phyloP scores from a whole-genome alignment of 2,888 invertebrate genomes.

The Troides helena region DNA sequence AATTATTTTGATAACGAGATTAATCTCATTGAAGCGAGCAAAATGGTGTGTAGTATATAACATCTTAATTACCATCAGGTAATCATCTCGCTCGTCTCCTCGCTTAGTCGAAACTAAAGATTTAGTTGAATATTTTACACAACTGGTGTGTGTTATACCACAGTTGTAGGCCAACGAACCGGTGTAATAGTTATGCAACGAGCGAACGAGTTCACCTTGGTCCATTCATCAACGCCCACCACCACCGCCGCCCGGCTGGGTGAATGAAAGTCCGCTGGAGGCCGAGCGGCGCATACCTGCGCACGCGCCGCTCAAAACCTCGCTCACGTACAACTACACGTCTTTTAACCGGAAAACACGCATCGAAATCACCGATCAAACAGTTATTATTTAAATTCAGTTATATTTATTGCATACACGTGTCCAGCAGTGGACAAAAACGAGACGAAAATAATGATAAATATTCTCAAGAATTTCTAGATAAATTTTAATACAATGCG shows the following conservation, averaged over 20 bases:
- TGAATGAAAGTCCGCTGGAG: slow-evolving; percentile 30
- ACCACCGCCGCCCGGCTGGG: not conserved
- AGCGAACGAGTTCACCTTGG: slow-evolving; percentile 26
- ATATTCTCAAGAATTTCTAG: too few relatives aligned
- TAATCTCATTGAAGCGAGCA: too few relatives aligned
- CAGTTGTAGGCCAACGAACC: slow-evolving; percentile 25
- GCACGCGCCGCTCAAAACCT: slow-evolving; percentile 2
- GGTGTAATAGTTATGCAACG: slow-evolving; percentile 13
- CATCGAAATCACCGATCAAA: not conserved
- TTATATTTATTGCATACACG: not conserved
- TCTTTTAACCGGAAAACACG: slow-evolving; percentile 10
- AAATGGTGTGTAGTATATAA: too few relatives aligned
- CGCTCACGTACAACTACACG: slow-evolving; percentile 11
- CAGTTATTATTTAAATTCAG: not conserved
- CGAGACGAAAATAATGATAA: too few relatives aligned
- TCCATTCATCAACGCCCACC: slow-evolving; percentile 28
- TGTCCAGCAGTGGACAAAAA: too few relatives aligned
- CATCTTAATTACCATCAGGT: too few relatives aligned
- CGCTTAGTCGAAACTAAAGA: not conserved
- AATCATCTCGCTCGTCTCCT: too few relatives aligned
- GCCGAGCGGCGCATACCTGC: slow-evolving; percentile 25
- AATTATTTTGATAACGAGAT: not conserved
- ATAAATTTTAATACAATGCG: too few relatives aligned
- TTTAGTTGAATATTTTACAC: not conserved
- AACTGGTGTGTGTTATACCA: not conserved